These are phyloP conservation scores for Chironomus striatipennis DNA, from an alignment of 1,140 invertebrate species.

Conservation along the genomic window DNA sequence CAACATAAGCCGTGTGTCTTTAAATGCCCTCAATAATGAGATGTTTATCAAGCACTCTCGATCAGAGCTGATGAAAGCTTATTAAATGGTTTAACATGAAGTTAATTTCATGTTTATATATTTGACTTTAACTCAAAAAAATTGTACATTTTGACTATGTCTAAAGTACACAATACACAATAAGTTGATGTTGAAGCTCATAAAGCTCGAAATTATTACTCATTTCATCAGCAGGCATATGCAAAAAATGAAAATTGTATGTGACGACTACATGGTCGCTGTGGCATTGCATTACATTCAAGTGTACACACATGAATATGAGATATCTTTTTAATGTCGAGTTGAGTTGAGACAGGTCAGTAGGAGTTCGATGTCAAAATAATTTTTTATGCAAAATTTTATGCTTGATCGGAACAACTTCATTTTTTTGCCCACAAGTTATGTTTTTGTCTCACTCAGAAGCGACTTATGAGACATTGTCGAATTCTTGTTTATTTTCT, in stretches of 20 bases:
- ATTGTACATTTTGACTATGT: not conserved
- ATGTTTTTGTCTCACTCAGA: too few species aligned
- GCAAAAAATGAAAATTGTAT: not conserved
- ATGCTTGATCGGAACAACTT: too few species aligned
- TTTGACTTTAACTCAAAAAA: not conserved
- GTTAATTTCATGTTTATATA: not conserved
- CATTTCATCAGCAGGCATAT: not conserved
- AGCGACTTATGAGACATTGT: too few species aligned
- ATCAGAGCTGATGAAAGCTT: conserved; percentile 3
- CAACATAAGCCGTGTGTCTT: not conserved
- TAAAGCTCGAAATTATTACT: not conserved
- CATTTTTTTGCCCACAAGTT: too few species aligned
- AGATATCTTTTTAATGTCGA: not conserved
- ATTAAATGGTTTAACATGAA: conserved; percentile 3
- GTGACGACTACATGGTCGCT: not conserved
- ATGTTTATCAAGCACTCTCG: not conserved
- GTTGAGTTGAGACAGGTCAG: not conserved
- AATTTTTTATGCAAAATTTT: too few species aligned
- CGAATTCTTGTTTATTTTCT: too few species aligned
- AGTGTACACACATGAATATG: not conserved
- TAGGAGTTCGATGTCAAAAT: not conserved
- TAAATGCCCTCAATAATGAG: not conserved
- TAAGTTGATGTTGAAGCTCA: not conserved
- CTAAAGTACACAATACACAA: not conserved
- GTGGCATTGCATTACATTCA: too few species aligned